Percentiles rank a stretch among this genome's conserved stretches.
Conservation (phyloP, 2,888 invertebrate species). For the Anagyrus pseudococci region DNA sequence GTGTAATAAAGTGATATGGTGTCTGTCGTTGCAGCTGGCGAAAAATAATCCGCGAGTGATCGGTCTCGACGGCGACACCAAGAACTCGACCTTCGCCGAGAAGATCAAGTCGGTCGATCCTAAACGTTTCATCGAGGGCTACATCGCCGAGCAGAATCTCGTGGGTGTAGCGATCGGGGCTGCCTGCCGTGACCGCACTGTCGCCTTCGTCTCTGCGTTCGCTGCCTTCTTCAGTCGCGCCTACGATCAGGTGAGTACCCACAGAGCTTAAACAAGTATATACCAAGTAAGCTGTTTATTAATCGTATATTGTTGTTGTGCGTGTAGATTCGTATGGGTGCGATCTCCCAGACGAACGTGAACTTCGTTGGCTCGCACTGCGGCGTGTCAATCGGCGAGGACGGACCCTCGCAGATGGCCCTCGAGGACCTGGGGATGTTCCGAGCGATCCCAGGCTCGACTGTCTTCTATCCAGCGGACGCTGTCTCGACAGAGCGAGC, state of each 20-base stretch:
- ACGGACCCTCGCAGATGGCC: slow-evolving; percentile 99
- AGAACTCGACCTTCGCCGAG: slow-evolving; percentile 97
- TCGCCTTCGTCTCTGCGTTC: slow-evolving; percentile 96
- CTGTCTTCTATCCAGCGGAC: slow-evolving; percentile 83
- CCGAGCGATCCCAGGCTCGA: slow-evolving; percentile 84
- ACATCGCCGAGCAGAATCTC: slow-evolving; percentile 98
- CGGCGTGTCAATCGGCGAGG: slow-evolving; percentile 98
- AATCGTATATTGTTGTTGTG: slow-evolving; percentile 31
- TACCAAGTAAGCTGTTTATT: not conserved
- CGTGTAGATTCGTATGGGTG: slow-evolving; percentile 93
- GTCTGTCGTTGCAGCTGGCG: slow-evolving; percentile 57
- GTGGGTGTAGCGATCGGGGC: slow-evolving; percentile 96
- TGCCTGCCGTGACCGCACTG: slow-evolving; percentile 88
- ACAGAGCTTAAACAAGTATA: too few species aligned
- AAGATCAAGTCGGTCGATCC: slow-evolving; percentile 80
- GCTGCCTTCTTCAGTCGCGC: slow-evolving; percentile 97
- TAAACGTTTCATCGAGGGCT: slow-evolving; percentile 92
- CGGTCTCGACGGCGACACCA: slow-evolving; percentile 96
- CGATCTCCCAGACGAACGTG: slow-evolving; percentile 96
- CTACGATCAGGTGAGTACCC: slow-evolving; percentile 81
- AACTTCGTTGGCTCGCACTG: slow-evolving; percentile 98
- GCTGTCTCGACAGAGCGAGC: slow-evolving; percentile 95
- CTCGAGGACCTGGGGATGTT: slow-evolving; percentile 98
- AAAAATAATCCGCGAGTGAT: slow-evolving; percentile 77
- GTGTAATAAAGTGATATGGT: not conserved